Conservation (phyloP, 2,113 vertebrate genomes). For the Zosterops borbonicus region DNA sequence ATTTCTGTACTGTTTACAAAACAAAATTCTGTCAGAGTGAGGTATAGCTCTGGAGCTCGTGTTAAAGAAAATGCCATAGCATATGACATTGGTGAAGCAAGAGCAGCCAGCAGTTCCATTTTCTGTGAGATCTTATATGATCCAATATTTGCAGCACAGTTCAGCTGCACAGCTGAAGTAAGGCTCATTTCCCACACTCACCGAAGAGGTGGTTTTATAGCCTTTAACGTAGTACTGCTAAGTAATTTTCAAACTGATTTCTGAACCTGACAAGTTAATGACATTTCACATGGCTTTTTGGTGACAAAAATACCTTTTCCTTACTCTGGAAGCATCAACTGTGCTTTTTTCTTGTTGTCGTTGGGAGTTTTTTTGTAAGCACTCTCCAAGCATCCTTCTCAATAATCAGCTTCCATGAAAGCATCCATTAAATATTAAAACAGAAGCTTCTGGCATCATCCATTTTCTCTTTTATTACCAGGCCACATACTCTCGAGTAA, state of each 20-base stretch:
- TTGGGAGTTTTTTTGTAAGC: background rate
- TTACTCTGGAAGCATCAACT: background rate
- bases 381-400: background rate
- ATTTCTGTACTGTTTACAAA: background rate
- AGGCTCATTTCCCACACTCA: background rate
- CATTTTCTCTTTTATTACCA: background rate
- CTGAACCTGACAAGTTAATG: background rate
- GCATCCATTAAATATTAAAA: background rate
- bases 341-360: background rate
- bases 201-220: background rate
- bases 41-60: background rate
- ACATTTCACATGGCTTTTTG: background rate
- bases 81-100: background rate
- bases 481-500: background rate
- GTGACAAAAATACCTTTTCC: background rate
- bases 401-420: background rate
- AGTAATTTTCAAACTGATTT: background rate
- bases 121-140: background rate
- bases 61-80: background rate
- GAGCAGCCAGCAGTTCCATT: background rate
- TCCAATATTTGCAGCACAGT: background rate
- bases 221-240: background rate
- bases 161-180: background rate
- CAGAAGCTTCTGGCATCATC: background rate
- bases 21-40: background rate